Evolutionary conservation across 2,113 vertebrate genomes (phyloP), one percentile per base, ranked within the genome.

Genomic region (Casuarius casuarius): DNA sequence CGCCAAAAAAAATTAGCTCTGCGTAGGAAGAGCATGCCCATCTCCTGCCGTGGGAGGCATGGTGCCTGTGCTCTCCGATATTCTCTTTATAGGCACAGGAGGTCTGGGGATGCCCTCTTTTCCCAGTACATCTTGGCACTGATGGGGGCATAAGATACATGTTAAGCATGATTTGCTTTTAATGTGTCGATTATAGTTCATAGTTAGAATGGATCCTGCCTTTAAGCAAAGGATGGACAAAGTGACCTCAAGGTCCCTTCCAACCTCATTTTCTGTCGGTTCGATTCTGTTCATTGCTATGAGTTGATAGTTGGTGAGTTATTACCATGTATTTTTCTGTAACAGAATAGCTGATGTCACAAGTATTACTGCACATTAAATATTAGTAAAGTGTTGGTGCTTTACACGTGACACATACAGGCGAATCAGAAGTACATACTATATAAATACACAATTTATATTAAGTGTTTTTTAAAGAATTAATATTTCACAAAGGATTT

Each of bases 91-190:
- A 65, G 68, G 58, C 38, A 38, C 14, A 29, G 72, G 25, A 8
- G 33, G 31, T 12, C 35, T 82, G 42, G 48, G 18, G 35, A 33
- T 78, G 48, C 12, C 7, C 25, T 62, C 10, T 26, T 83, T n/a
- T 44, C 48, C 38, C 29, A 6, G 25, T 76, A 13, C 12, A 14
- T 26, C 56, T 40, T 25, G 31, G 15, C 38, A 59, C 40, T 68
- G 72, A n/a, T 4, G 2, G 1, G 1, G 26, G 25, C 23, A 17
- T n/a, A 29, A 82, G 11, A 6, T 52, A 1, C 56, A 23, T 48
- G 13, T 59, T 88, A 67, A 85, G 66, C 29, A 29, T 25, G 14
- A 42, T 82, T 68, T 68, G 12, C n/a, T 61, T 80, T 17, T 16
- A 6, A 0, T 38, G 22, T 42, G 21, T 51, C 56, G 68, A 65